A percentile compares a stretch with the other conserved stretches of the same genome.
Conservation (phyloP, 2,888 invertebrate genomes). For the Punctoribates punctum region DNA sequence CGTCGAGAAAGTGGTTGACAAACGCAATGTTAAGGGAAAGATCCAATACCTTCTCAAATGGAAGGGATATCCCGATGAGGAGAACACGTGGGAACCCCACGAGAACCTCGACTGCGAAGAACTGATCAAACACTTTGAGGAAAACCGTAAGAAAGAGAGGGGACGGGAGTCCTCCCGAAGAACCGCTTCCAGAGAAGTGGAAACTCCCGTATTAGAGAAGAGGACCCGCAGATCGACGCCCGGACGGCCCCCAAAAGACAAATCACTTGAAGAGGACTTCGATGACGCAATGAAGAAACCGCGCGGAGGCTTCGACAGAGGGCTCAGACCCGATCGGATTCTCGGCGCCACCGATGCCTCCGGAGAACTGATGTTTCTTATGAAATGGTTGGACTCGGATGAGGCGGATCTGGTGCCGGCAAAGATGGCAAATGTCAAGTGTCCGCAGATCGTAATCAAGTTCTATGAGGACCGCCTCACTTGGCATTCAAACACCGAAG, state of each 20-base stretch:
- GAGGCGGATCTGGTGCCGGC: slow-evolving; percentile 36
- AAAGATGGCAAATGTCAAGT: slow-evolving; percentile 28
- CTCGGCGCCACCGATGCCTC: slow-evolving; percentile 29
- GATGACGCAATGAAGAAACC: slow-evolving; percentile 31
- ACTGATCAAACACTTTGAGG: slow-evolving; percentile 11
- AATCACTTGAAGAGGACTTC: slow-evolving; percentile 17
- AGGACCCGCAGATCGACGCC: slow-evolving; percentile 4
- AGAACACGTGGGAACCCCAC: slow-evolving; percentile 33
- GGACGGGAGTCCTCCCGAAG: background rate
- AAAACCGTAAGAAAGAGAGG: background rate
- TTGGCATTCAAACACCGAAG: slow-evolving; percentile 29
- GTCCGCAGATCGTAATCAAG: slow-evolving; percentile 35
- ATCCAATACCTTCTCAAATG: slow-evolving; percentile 22
- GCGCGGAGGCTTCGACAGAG: slow-evolving; percentile 20
- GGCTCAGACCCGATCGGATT: slow-evolving; percentile 27
- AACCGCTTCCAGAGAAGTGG: background rate
- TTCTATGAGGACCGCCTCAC: slow-evolving; percentile 40
- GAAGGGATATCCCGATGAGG: slow-evolving; percentile 27
- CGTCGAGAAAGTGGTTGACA: slow-evolving; percentile 31
- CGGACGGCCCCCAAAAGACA: slow-evolving; percentile 5
- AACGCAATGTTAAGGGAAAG: slow-evolving; percentile 31
- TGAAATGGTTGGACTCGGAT: slow-evolving; percentile 32
- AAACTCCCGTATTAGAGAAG: background rate
- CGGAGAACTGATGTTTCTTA: slow-evolving; percentile 33
- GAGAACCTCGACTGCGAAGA: slow-evolving; percentile 31